Conservation (phyloP, 2,888 invertebrate species). For the Drosophila koepferae region DNA sequence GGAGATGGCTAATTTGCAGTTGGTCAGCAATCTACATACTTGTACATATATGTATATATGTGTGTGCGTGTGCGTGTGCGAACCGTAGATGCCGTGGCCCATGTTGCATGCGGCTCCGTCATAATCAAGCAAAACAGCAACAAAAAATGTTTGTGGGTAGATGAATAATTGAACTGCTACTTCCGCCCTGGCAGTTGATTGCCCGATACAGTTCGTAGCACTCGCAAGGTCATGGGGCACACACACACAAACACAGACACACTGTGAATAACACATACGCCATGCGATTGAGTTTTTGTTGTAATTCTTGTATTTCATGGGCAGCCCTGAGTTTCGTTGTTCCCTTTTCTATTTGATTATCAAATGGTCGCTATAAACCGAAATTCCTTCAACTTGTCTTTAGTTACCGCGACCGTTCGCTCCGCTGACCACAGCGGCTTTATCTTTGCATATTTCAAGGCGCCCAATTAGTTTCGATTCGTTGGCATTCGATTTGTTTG, state of each 20-base stretch:
- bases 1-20: constrained; percentile 54
- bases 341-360: constrained; percentile 57
- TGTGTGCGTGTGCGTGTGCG: constrained; percentile 16
- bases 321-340: constrained; percentile 20
- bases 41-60: not conserved
- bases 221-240: constrained; percentile 45
- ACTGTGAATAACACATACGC: not conserved
- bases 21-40: constrained; percentile 33
- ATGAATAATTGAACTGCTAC: constrained; percentile 77
- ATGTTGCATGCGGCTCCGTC: constrained; percentile 49
- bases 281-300: not conserved
- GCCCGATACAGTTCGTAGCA: constrained; percentile 37
- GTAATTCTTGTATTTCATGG: constrained; percentile 7
- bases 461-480: constrained; percentile 79
- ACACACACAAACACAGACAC: constrained; percentile 2
- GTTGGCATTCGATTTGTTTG: constrained; percentile 65
- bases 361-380: constrained; percentile 64
- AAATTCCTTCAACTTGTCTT: constrained; percentile 33
- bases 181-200: constrained; percentile 75
- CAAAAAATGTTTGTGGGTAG: constrained; percentile 34
- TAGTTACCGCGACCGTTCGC: constrained; percentile 6
- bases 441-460: constrained; percentile 75
- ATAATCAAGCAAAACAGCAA: constrained; percentile 51
- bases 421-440: constrained; percentile 63
- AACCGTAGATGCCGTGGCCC: constrained; percentile 9